phyloP scores from a whole-genome alignment of 2,888 invertebrate species.

The Andrena minutula region DNA sequence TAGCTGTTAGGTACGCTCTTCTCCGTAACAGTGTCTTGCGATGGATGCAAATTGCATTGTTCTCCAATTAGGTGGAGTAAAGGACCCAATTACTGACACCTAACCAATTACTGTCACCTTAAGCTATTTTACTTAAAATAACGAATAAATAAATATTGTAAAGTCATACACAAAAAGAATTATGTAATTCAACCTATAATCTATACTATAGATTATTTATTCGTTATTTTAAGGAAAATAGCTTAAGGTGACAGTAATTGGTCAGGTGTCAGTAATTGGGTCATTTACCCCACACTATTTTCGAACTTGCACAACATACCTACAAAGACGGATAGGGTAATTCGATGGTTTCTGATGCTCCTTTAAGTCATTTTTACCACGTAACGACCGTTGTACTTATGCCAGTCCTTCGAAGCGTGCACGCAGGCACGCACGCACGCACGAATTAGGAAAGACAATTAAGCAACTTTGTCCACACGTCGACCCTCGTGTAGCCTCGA shows the following conservation, averaged over 20 bases:
- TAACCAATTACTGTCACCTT: too few species aligned
- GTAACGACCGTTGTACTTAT: constrained; percentile 43
- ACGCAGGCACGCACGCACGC: constrained; percentile 24
- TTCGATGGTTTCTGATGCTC: constrained; percentile 23
- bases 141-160: too few species aligned
- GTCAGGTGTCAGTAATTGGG: too few species aligned
- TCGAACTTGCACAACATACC: background rate
- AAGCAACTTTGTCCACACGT: constrained; percentile 58
- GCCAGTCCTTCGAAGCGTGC: constrained; percentile 25
- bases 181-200: too few species aligned
- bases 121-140: too few species aligned
- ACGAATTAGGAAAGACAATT: constrained; percentile 63
- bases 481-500: constrained; percentile 25
- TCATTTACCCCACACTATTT: too few species aligned
- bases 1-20: background rate
- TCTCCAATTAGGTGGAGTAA: background rate
- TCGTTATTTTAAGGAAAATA: too few species aligned
- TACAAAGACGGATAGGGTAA: background rate
- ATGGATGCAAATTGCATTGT: background rate
- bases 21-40: background rate
- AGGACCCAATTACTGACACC: too few species aligned
- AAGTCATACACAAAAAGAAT: too few species aligned
- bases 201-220: too few species aligned
- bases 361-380: constrained; percentile 18
- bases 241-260: too few species aligned